Evolutionary conservation across 2,113 vertebrate species (phyloP).

Genomic region (Cisticola juncidis): DNA sequence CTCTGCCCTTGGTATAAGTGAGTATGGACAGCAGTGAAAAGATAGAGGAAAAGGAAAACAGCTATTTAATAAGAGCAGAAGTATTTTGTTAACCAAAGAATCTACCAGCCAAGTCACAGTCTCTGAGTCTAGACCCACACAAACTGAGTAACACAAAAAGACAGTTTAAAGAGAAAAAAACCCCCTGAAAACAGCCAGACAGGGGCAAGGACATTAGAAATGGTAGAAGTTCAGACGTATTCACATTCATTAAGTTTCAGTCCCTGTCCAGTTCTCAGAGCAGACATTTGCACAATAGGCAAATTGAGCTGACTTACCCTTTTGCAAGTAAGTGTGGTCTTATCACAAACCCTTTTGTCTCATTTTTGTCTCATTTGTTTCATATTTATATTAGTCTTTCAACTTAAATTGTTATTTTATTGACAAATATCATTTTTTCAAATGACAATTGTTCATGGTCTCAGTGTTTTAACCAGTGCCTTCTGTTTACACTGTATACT

Average conservation of each 20-base stretch:
- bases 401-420: background rate
- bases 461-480: background rate
- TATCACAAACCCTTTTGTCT: background rate
- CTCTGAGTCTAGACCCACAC: background rate
- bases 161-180: background rate
- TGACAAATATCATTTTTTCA: background rate
- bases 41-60: background rate
- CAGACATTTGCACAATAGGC: background rate
- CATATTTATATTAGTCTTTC: background rate
- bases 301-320: background rate
- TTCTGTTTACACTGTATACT: background rate
- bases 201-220: background rate
- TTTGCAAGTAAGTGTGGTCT: background rate
- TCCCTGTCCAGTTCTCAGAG: background rate
- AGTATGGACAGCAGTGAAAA: background rate
- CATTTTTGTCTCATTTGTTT: background rate
- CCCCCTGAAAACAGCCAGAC: background rate
- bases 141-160: background rate
- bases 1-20: background rate
- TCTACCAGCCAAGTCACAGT: background rate
- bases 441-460: background rate
- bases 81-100: background rate
- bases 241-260: background rate
- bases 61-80: background rate
- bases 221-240: background rate